These are phyloP conservation scores for Augochlorella aurata DNA, from an alignment of 2,888 invertebrate species.

Conservation along the genomic window DNA sequence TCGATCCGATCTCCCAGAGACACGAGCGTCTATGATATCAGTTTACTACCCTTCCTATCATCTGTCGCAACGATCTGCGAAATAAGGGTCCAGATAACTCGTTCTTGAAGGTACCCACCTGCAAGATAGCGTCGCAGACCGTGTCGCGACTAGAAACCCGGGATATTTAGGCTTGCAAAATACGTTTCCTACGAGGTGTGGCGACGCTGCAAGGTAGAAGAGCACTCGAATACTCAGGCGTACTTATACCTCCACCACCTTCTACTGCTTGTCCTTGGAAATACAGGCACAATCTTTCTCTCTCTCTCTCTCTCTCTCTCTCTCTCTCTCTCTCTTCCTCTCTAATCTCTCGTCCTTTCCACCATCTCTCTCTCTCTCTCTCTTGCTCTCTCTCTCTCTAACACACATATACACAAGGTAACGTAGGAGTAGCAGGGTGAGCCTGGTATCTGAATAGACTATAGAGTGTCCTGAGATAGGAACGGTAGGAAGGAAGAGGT, in stretches of 20 bases:
- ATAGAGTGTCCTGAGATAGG: slow-evolving; percentile 81
- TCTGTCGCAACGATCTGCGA: slow-evolving; percentile 58
- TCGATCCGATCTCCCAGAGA: slow-evolving; percentile 40
- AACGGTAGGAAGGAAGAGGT: slow-evolving; percentile 76
- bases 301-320: slow-evolving; percentile 33
- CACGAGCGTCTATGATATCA: slow-evolving; percentile 50
- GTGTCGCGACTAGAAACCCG: slow-evolving; percentile 40
- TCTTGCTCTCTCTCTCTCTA: background rate
- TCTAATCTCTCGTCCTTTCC: slow-evolving; percentile 48
- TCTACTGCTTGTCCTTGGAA: slow-evolving; percentile 70
- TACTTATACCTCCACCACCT: slow-evolving; percentile 68
- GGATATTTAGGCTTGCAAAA: slow-evolving; percentile 74
- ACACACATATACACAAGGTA: slow-evolving; percentile 68
- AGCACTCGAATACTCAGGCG: slow-evolving; percentile 71
- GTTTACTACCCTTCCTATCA: slow-evolving; percentile 44
- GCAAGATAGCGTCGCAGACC: slow-evolving; percentile 56
- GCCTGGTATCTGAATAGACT: slow-evolving; percentile 81
- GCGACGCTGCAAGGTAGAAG: slow-evolving; percentile 65
- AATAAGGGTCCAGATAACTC: slow-evolving; percentile 67
- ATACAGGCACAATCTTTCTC: slow-evolving; percentile 44
- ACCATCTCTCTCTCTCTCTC: background rate
- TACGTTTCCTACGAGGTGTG: slow-evolving; percentile 71
- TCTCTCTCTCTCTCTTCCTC: slow-evolving; percentile 32
- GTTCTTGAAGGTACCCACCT: slow-evolving; percentile 53
- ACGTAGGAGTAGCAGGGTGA: slow-evolving; percentile 73